phyloP scores from a whole-genome alignment of 1,140 invertebrate genomes.

The Ceratina japonica region DNA sequence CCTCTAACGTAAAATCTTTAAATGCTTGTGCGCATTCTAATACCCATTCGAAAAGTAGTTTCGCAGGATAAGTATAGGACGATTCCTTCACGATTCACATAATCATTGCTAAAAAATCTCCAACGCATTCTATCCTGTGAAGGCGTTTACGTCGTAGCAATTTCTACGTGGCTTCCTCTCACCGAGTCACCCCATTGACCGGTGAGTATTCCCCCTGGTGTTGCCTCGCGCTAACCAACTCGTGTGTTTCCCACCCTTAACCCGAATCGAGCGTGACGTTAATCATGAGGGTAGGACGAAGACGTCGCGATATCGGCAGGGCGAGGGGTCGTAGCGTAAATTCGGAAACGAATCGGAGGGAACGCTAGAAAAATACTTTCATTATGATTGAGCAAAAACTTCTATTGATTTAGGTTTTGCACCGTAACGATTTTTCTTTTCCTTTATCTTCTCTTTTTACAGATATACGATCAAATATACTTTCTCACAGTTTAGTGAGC shows the following conservation, averaged over 20 bases:
- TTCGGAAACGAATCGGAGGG: slow-evolving; percentile 47
- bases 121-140: slow-evolving; percentile 51
- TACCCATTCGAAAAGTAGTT: too few species aligned
- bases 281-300: slow-evolving; percentile 43
- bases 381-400: slow-evolving; percentile 4
- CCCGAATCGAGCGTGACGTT: slow-evolving; percentile 56
- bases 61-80: too few species aligned
- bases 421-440: not conserved
- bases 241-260: slow-evolving; percentile 65
- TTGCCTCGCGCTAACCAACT: slow-evolving; percentile 63
- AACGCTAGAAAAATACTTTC: slow-evolving; percentile 31
- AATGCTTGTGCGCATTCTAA: too few species aligned
- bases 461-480: not conserved
- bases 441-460: not conserved
- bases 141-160: slow-evolving; percentile 64
- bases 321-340: slow-evolving; percentile 34
- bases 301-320: slow-evolving; percentile 18
- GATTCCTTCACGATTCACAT: slow-evolving; percentile 9
- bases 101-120: slow-evolving; percentile 61
- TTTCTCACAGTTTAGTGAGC: not conserved
- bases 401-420: not conserved
- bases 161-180: slow-evolving; percentile 64
- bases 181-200: slow-evolving; percentile 53
- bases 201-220: slow-evolving; percentile 59
- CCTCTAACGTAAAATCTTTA: not conserved